Conservation (phyloP, 2,113 vertebrate species). For the Hypomesus transpacificus region DNA sequence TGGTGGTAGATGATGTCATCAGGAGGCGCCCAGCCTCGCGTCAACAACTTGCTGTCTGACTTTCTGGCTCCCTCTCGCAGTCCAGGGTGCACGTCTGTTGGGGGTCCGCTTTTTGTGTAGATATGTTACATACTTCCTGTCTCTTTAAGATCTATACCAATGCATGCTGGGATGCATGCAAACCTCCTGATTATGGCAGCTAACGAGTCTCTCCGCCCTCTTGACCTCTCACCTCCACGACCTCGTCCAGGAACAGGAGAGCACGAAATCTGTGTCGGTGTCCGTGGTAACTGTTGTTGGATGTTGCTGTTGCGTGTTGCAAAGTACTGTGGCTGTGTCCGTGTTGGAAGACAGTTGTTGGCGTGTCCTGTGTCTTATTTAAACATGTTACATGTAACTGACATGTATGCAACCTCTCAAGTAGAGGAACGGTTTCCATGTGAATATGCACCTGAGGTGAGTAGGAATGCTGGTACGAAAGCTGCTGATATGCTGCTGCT, state of each 20-base stretch:
- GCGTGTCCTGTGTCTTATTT: conserved; percentile 22
- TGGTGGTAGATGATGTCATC: too few relatives aligned
- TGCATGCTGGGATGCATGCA: not conserved
- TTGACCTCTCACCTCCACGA: not conserved
- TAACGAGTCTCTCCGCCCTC: not conserved
- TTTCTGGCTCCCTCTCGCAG: not conserved
- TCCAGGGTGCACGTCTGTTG: not conserved
- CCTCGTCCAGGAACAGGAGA: not conserved
- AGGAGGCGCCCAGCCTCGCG: not conserved
- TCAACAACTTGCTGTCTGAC: too few relatives aligned
- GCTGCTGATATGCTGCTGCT: conserved; percentile 21
- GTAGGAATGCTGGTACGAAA: not conserved
- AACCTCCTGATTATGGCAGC: conserved; percentile 1
- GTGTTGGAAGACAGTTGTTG: conserved; percentile 27
- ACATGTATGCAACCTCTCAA: conserved; percentile 24
- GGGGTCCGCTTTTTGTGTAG: not conserved
- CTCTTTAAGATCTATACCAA: not conserved
- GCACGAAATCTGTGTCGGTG: not conserved
- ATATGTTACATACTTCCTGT: not conserved
- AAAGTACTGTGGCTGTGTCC: conserved; percentile 25
- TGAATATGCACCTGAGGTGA: not conserved
- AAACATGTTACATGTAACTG: not conserved
- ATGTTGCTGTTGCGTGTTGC: conserved; percentile 31
- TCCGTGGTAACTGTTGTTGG: conserved; percentile 24
- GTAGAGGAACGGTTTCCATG: too few relatives aligned